phyloP scores from a whole-genome alignment of 2,797 vertebrate species.

The Argentina silus region DNA sequence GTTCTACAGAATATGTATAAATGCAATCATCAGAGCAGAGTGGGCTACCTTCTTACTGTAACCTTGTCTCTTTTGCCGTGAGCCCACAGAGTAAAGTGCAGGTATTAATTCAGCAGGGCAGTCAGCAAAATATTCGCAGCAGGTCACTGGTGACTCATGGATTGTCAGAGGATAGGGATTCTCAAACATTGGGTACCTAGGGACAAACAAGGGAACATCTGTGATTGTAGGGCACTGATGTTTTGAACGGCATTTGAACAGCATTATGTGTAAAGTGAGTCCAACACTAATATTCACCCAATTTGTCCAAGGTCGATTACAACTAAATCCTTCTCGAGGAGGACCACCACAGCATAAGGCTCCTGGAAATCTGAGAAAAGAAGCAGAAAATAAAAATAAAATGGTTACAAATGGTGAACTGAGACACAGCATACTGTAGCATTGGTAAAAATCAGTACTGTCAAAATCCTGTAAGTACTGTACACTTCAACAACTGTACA shows the following conservation, averaged over 20 bases:
- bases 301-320: conserved; percentile 98
- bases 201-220: conserved; percentile 22
- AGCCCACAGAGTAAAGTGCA: conserved; percentile 95
- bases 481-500: too few species aligned
- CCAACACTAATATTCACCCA: conserved; percentile 81
- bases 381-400: conserved; percentile 27
- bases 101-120: conserved; percentile 95
- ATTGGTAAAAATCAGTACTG: not conserved
- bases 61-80: conserved; percentile 94
- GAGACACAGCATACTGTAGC: not conserved
- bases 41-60: conserved; percentile 95
- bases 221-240: not conserved
- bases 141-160: conserved; percentile 97
- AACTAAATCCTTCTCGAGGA: conserved; percentile 97
- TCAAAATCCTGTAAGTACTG: not conserved
- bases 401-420: not conserved
- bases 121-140: conserved; percentile 97
- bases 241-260: not conserved
- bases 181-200: conserved; percentile 99
- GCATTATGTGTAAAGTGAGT: not conserved
- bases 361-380: conserved; percentile 90
- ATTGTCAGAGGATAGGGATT: conserved; percentile 95
- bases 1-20: too few species aligned
- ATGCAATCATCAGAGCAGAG: not conserved
- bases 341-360: conserved; percentile 96